Conservation (phyloP, 2,113 vertebrate genomes). For the Aegithalos caudatus region DNA sequence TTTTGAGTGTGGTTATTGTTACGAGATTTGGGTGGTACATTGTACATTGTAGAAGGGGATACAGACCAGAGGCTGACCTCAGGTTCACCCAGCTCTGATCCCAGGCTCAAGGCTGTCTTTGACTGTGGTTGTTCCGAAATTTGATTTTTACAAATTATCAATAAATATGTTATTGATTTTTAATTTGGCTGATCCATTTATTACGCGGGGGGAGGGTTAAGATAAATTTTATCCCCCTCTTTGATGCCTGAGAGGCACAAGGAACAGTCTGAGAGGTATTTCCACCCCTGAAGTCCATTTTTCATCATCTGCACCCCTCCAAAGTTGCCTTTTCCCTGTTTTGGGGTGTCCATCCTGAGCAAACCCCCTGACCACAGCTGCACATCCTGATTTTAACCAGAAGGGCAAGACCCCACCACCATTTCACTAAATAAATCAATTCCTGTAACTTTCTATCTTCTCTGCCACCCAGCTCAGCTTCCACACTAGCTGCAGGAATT, state of each 20-base stretch:
- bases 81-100: too few species aligned
- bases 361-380: not conserved
- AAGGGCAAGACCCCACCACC: accelerated
- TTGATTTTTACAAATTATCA: too few species aligned
- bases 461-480: accelerated
- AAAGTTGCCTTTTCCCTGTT: not conserved
- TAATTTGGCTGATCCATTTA: too few species aligned
- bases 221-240: not conserved
- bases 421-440: not conserved
- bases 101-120: too few species aligned
- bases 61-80: too few species aligned
- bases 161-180: too few species aligned
- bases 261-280: not conserved
- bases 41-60: too few species aligned
- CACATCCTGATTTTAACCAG: not conserved
- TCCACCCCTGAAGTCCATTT: not conserved
- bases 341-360: not conserved
- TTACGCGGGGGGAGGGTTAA: not conserved
- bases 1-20: too few species aligned
- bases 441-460: not conserved
- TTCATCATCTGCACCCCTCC: not conserved
- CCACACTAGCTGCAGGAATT: not conserved
- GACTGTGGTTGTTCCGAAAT: too few species aligned
- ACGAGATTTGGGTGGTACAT: too few species aligned
- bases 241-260: not conserved